Evolutionary conservation across 2,113 vertebrate genomes (phyloP).

Genomic region (Ovibos moschatus): DNA sequence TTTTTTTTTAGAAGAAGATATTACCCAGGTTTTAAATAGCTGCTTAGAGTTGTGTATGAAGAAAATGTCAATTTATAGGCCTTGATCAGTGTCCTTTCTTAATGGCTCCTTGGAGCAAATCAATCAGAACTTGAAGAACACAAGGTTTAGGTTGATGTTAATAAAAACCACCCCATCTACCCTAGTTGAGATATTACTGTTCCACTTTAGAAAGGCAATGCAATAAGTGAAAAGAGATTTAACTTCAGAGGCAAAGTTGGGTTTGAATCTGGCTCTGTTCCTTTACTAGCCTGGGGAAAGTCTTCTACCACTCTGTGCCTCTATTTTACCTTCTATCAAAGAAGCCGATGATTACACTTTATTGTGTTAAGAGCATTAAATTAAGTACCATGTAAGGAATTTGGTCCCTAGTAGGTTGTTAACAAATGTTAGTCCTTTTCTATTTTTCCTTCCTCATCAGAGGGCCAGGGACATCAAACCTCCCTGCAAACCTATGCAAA

Average conservation of each 20-base stretch:
- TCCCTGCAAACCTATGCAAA: not conserved
- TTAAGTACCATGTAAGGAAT: not conserved
- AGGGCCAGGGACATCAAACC: not conserved
- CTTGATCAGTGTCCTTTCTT: slow-evolving; percentile 50
- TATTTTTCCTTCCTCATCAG: not conserved
- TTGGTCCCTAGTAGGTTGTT: not conserved
- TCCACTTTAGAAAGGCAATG: not conserved
- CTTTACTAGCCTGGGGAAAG: not conserved
- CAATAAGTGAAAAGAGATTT: not conserved
- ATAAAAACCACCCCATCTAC: not conserved
- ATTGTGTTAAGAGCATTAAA: not conserved
- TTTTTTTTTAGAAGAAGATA: slow-evolving; percentile 40
- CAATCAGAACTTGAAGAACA: slow-evolving; percentile 35
- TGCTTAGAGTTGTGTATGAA: slow-evolving; percentile 14
- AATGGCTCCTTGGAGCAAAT: slow-evolving; percentile 55
- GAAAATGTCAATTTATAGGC: slow-evolving; percentile 42
- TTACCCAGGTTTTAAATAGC: slow-evolving; percentile 50
- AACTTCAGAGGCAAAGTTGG: not conserved
- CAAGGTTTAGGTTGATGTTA: slow-evolving; percentile 15
- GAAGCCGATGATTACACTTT: not conserved
- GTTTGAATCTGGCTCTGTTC: not conserved
- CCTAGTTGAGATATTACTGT: not conserved
- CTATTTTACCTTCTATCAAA: not conserved
- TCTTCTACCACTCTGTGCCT: not conserved
- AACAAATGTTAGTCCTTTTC: not conserved